Evolutionary conservation across 2,113 vertebrate species (phyloP).

Genomic region (Machaerirhynchus nigripectus): DNA sequence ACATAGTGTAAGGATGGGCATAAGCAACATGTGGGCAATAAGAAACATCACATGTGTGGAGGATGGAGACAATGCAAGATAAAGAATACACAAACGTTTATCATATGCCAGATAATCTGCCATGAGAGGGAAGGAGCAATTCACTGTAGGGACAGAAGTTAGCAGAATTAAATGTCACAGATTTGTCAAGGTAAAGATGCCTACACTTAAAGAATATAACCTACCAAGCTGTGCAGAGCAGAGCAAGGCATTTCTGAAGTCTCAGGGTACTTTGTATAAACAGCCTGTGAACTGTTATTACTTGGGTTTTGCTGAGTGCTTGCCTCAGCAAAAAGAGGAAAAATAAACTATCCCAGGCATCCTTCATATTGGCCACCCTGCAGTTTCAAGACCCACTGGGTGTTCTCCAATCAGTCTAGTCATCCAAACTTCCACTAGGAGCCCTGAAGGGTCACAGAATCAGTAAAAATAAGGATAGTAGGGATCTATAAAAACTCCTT

Average conservation of each 20-base stretch:
- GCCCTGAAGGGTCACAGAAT: background rate
- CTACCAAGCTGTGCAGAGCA: background rate
- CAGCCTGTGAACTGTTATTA: slow-evolving; percentile 25
- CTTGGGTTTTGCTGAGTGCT: background rate
- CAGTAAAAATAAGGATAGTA: background rate
- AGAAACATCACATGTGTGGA: background rate
- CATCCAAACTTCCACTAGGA: background rate
- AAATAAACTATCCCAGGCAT: slow-evolving; percentile 6
- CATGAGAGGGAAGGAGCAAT: background rate
- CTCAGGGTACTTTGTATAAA: slow-evolving; percentile 16
- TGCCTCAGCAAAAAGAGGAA: slow-evolving; percentile 33
- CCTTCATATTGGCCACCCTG: background rate
- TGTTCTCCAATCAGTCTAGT: background rate
- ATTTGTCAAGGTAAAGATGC: slow-evolving; percentile 1
- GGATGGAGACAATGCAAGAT: background rate
- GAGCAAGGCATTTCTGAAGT: slow-evolving; percentile 6
- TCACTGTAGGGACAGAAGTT: background rate
- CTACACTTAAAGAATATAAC: background rate
- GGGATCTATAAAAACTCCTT: background rate
- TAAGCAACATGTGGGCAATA: background rate
- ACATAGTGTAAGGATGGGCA: background rate
- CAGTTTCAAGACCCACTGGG: background rate
- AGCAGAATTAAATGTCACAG: slow-evolving; percentile 38
- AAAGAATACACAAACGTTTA: background rate
- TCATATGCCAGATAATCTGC: background rate